phyloP scores from a whole-genome alignment of 2,888 invertebrate genomes.

The Cerastis leucographa region DNA sequence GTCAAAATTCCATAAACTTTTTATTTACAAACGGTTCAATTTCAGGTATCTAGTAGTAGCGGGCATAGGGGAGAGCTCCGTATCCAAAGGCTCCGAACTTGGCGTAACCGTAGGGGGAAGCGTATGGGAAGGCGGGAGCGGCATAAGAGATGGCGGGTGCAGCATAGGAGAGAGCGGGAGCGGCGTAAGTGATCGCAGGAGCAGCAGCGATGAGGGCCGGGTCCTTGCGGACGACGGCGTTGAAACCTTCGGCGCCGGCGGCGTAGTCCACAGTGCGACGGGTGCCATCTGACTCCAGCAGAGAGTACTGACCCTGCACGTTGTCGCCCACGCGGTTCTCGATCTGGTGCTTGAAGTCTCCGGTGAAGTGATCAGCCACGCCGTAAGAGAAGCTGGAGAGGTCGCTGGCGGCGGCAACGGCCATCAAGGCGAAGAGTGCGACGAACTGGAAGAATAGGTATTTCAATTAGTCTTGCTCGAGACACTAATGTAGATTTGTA shows the following conservation, averaged over 20 bases:
- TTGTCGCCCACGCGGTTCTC: slow-evolving; percentile 75
- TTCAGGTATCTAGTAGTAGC: slow-evolving; percentile 58
- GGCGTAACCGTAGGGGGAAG: slow-evolving; percentile 34
- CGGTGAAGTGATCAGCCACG: slow-evolving; percentile 88
- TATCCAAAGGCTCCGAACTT: slow-evolving; percentile 52
- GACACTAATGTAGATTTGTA: neutral
- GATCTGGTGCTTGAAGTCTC: slow-evolving; percentile 88
- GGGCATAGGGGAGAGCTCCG: slow-evolving; percentile 64
- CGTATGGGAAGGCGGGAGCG: slow-evolving; percentile 38
- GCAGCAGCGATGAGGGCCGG: slow-evolving; percentile 74
- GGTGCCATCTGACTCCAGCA: slow-evolving; percentile 88
- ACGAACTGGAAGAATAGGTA: slow-evolving; percentile 73
- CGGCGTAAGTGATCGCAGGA: slow-evolving; percentile 58
- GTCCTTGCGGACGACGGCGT: slow-evolving; percentile 89
- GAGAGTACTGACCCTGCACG: slow-evolving; percentile 77
- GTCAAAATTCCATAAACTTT: slow-evolving; percentile 49
- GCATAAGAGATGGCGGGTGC: slow-evolving; percentile 52
- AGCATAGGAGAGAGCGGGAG: slow-evolving; percentile 64
- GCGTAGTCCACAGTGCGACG: slow-evolving; percentile 89
- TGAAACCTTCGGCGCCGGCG: slow-evolving; percentile 88
- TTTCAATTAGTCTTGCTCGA: neutral
- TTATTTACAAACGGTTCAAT: slow-evolving; percentile 58
- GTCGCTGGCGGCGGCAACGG: slow-evolving; percentile 74
- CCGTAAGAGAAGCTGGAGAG: slow-evolving; percentile 87
- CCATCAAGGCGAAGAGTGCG: slow-evolving; percentile 76